A percentile compares a stretch with the other conserved stretches of the same genome.
phyloP scores from a whole-genome alignment of 2,888 invertebrate genomes.

The Crepidodera aurea region DNA sequence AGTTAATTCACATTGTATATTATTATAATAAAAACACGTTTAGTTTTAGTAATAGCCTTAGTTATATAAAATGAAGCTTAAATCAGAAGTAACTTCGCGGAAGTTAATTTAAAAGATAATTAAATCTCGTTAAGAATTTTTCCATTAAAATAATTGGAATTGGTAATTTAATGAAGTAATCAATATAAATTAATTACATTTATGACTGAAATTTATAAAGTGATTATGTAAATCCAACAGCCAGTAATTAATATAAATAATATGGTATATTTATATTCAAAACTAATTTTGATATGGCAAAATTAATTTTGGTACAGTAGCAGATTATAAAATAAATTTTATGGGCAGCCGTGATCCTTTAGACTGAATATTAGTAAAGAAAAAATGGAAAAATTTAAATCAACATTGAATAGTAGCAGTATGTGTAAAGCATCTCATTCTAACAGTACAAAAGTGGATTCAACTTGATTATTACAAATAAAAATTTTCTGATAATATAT shows the following conservation, averaged over 20 bases:
- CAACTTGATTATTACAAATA: too few relatives aligned
- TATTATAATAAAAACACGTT: too few relatives aligned
- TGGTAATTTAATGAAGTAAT: neutral
- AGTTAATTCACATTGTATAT: too few relatives aligned
- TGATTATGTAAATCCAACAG: slow-evolving; percentile 6
- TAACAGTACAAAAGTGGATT: too few relatives aligned
- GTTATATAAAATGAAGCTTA: neutral
- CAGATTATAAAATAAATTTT: neutral
- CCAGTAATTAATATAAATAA: neutral
- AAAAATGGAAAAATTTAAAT: too few relatives aligned
- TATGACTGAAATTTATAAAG: neutral
- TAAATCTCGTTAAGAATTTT: slow-evolving; percentile 2
- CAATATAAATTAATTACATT: slow-evolving; percentile 1
- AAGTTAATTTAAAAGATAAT: slow-evolving; percentile 13
- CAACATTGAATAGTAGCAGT: too few relatives aligned
- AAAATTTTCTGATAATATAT: too few relatives aligned
- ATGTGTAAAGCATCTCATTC: too few relatives aligned
- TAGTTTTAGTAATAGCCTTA: too few relatives aligned
- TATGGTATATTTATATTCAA: neutral
- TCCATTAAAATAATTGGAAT: slow-evolving; percentile 2
- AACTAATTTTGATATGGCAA: neutral
- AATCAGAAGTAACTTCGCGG: neutral
- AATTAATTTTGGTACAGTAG: neutral
- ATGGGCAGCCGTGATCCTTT: too few relatives aligned
- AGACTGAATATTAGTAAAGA: too few relatives aligned